phyloP scores from a whole-genome alignment of 1,140 invertebrate species.

The Plutomurus gul region DNA sequence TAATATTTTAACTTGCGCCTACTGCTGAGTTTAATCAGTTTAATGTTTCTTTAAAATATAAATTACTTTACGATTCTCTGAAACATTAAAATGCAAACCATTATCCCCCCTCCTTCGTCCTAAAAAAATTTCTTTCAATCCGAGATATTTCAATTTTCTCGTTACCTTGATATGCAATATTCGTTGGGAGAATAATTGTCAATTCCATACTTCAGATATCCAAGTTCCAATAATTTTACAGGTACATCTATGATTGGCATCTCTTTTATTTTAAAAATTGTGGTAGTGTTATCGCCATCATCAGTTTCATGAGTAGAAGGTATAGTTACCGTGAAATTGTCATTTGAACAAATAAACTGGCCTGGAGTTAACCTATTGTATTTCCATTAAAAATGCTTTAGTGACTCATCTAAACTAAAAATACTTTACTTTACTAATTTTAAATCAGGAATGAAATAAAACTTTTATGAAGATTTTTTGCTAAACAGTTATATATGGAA shows the following conservation, averaged over 20 bases:
- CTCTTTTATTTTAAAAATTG: not conserved
- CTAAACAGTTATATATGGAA: too few relatives aligned
- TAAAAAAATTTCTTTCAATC: not conserved
- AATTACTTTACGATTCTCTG: too few relatives aligned
- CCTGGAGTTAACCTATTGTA: not conserved
- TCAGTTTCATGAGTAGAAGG: not conserved
- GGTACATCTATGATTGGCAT: not conserved
- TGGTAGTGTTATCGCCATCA: not conserved
- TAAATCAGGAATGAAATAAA: too few relatives aligned
- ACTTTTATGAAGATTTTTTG: too few relatives aligned
- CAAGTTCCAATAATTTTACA: not conserved
- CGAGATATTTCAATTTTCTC: not conserved
- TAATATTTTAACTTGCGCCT: too few relatives aligned
- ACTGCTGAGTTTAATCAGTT: too few relatives aligned
- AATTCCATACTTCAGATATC: slow-evolving; percentile 17
- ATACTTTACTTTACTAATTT: not conserved
- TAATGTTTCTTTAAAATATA: too few relatives aligned
- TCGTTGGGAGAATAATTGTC: slow-evolving; percentile 29
- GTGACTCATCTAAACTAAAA: too few relatives aligned
- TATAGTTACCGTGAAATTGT: not conserved
- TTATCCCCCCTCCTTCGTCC: not conserved
- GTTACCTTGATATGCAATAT: slow-evolving; percentile 25
- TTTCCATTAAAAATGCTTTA: too few relatives aligned
- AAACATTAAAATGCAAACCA: not conserved
- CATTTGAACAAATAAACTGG: not conserved